A percentile compares a stretch with the other conserved stretches of the same genome.
phyloP scores from a whole-genome alignment of 2,888 invertebrate genomes.

The Acrobasis suavella region DNA sequence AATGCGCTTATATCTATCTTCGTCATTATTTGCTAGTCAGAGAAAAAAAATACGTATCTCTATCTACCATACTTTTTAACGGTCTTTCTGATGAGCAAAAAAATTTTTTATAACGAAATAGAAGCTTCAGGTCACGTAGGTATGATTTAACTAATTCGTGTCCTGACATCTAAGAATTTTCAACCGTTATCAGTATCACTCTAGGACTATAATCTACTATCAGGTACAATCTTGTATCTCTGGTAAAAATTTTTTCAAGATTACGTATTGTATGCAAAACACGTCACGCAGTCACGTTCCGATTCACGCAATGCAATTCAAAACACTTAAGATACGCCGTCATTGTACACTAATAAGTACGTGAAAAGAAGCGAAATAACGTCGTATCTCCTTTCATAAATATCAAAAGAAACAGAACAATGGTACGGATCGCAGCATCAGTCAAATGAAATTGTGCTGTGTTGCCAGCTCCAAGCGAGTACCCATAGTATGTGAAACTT shows the following conservation, averaged over 20 bases:
- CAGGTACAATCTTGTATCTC: neutral
- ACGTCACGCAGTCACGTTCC: slow-evolving; percentile 19
- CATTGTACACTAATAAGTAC: slow-evolving; percentile 19
- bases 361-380: slow-evolving; percentile 28
- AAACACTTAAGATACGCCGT: slow-evolving; percentile 15
- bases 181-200: too few relatives aligned
- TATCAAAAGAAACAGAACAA: slow-evolving; percentile 50
- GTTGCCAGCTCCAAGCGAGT: slow-evolving; percentile 4
- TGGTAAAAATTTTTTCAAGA: neutral
- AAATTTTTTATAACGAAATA: too few relatives aligned
- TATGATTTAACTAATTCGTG: too few relatives aligned
- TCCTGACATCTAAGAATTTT: too few relatives aligned
- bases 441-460: slow-evolving; percentile 52
- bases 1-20: too few relatives aligned
- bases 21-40: too few relatives aligned
- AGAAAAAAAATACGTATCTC: too few relatives aligned
- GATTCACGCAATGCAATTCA: slow-evolving; percentile 18
- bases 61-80: too few relatives aligned
- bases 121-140: too few relatives aligned
- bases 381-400: slow-evolving; percentile 32
- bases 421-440: slow-evolving; percentile 50
- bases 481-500: neutral
- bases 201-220: too few relatives aligned
- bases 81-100: too few relatives aligned
- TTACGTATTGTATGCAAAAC: slow-evolving; percentile 18